phyloP scores from a whole-genome alignment of 2,113 vertebrate genomes.

The Scolopax mira region DNA sequence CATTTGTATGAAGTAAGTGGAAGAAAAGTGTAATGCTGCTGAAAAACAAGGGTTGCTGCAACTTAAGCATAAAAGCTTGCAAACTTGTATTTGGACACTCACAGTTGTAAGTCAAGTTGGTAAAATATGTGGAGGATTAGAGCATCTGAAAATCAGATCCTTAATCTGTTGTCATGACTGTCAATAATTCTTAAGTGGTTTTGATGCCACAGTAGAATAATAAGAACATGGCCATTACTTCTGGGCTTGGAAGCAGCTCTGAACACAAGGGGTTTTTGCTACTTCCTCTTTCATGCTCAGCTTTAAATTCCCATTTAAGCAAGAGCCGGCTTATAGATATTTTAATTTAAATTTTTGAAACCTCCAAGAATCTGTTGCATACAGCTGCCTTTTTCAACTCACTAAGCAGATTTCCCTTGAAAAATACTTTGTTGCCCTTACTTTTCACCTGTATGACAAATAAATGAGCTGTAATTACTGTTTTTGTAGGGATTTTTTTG shows the following conservation, averaged over 20 bases:
- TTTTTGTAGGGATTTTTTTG: constrained; percentile 13
- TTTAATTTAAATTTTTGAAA: background rate
- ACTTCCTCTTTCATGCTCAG: background rate
- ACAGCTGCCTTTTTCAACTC: background rate
- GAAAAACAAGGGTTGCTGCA: background rate
- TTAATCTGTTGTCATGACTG: background rate
- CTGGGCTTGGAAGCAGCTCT: background rate
- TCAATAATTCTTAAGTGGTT: background rate
- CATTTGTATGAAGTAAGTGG: background rate
- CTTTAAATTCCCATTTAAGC: background rate
- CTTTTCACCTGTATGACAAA: background rate
- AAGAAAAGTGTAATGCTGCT: background rate
- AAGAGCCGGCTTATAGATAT: background rate
- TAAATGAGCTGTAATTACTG: constrained; percentile 43
- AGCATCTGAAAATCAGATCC: background rate
- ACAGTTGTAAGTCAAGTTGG: background rate
- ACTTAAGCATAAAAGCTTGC: background rate
- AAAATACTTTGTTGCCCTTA: background rate
- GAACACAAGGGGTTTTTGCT: background rate
- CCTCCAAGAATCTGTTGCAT: background rate
- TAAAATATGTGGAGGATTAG: background rate
- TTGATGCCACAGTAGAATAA: background rate
- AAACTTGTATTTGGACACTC: background rate
- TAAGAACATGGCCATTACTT: background rate
- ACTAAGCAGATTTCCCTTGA: background rate